These are phyloP conservation scores for Argyrosomus japonicus DNA, from an alignment of 2,113 vertebrate genomes.

Conservation along the genomic window DNA sequence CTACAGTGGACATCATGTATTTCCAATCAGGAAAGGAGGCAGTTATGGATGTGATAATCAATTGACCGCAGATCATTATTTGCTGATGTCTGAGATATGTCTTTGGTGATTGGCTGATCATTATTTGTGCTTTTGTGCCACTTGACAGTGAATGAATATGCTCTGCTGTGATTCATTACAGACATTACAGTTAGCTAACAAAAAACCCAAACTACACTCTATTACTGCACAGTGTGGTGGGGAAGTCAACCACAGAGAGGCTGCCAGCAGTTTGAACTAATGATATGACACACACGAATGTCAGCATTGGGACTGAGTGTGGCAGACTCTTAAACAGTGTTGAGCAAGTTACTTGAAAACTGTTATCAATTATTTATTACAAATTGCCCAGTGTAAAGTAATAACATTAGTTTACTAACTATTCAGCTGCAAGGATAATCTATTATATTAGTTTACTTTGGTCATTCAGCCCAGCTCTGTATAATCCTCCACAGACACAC, in stretches of 20 bases:
- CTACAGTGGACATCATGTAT: not conserved
- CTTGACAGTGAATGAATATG: slow-evolving; percentile 19
- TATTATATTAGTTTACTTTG: not conserved
- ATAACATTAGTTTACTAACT: not conserved
- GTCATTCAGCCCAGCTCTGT: not conserved
- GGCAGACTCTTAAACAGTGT: not conserved
- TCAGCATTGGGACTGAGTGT: not conserved
- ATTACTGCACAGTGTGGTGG: not conserved
- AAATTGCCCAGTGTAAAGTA: not conserved
- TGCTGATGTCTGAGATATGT: slow-evolving; percentile 32
- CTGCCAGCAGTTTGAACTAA: not conserved
- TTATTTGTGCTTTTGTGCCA: not conserved
- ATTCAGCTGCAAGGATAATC: not conserved
- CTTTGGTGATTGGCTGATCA: slow-evolving; percentile 7
- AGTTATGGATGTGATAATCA: slow-evolving; percentile 29
- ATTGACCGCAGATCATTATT: slow-evolving; percentile 7
- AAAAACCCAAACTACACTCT: not conserved
- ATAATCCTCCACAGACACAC: too few relatives aligned
- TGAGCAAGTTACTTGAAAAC: not conserved
- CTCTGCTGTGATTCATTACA: not conserved
- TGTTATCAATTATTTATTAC: not conserved
- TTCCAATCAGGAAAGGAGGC: not conserved
- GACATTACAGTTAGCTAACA: not conserved
- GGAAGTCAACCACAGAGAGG: not conserved
- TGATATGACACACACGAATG: not conserved